A percentile compares a stretch with the other conserved stretches of the same genome.
Evolutionary conservation across 1,140 invertebrate genomes (phyloP).

Genomic region (Nomia melanderi): DNA sequence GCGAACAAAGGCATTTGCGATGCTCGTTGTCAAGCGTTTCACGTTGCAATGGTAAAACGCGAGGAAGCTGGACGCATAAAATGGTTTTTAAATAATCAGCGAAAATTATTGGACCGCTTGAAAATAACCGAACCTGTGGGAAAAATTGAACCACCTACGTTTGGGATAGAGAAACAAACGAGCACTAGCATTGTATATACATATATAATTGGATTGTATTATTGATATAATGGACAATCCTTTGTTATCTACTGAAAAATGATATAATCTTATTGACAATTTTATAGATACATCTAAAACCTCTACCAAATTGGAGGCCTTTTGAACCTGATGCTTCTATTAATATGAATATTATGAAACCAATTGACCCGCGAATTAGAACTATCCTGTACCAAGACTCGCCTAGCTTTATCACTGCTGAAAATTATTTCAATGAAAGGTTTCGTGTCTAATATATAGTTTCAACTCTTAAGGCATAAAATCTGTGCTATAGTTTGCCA

Average conservation of each 20-base stretch:
- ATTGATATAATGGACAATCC: no score
- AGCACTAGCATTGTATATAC: background rate
- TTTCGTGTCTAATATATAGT: slow-evolving; percentile 24
- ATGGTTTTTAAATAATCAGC: slow-evolving; percentile 71
- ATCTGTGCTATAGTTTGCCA: no score
- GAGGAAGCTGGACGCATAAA: slow-evolving; percentile 61
- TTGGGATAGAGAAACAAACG: slow-evolving; percentile 34
- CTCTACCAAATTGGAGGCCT: slow-evolving; percentile 59
- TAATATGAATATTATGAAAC: slow-evolving; percentile 63
- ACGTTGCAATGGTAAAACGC: slow-evolving; percentile 55
- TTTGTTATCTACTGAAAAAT: no score
- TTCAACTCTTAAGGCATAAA: background rate
- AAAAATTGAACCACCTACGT: background rate
- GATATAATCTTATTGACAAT: no score
- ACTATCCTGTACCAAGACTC: slow-evolving; percentile 63
- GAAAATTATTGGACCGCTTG: slow-evolving; percentile 67
- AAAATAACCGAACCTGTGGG: slow-evolving; percentile 29
- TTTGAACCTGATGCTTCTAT: slow-evolving; percentile 38
- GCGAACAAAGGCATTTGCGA: slow-evolving; percentile 52
- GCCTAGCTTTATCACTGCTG: slow-evolving; percentile 60
- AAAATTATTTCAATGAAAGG: slow-evolving; percentile 70
- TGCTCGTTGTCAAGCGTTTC: slow-evolving; percentile 65
- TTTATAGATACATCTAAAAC: slow-evolving; percentile 43
- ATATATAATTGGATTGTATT: background rate
- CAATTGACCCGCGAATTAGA: slow-evolving; percentile 58